Evolutionary conservation across 1,140 invertebrate species (phyloP).

Genomic region (Dolichoris vasculosae): DNA sequence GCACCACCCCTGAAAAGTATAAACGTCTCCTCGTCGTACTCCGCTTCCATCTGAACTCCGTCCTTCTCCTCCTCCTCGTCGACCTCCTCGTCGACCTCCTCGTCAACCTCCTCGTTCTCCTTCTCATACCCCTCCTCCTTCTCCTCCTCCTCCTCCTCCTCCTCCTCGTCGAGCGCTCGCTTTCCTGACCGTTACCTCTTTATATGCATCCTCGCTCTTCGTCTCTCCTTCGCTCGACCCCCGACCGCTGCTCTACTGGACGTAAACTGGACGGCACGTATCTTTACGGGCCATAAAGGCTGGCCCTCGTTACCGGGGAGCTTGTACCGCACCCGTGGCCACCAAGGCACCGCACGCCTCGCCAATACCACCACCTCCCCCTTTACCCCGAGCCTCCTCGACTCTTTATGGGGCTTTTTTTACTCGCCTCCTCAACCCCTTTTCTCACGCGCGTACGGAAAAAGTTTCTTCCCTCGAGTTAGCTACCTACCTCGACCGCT

Average conservation of each 20-base stretch:
- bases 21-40: conserved; percentile 52
- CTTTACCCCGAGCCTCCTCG: conserved; percentile 13
- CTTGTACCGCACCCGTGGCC: conserved; percentile 70
- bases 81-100: background rate
- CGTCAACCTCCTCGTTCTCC: conserved; percentile 52
- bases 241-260: background rate
- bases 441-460: too few species aligned
- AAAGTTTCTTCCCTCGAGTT: too few species aligned
- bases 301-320: conserved; percentile 70
- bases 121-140: background rate
- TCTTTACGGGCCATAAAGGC: conserved; percentile 74
- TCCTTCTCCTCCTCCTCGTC: background rate
- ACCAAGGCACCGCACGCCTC: conserved; percentile 69
- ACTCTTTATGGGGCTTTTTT: too few species aligned
- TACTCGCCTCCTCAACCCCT: too few species aligned
- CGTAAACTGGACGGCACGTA: conserved; percentile 72
- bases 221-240: too few species aligned
- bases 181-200: conserved; percentile 37
- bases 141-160: background rate
- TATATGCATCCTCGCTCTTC: conserved; percentile 4
- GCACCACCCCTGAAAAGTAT: conserved; percentile 1
- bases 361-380: background rate
- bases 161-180: background rate
- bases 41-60: background rate
- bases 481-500: too few species aligned